phyloP scores from a whole-genome alignment of 2,113 vertebrate genomes.

The Misgurnus mizolepis region DNA sequence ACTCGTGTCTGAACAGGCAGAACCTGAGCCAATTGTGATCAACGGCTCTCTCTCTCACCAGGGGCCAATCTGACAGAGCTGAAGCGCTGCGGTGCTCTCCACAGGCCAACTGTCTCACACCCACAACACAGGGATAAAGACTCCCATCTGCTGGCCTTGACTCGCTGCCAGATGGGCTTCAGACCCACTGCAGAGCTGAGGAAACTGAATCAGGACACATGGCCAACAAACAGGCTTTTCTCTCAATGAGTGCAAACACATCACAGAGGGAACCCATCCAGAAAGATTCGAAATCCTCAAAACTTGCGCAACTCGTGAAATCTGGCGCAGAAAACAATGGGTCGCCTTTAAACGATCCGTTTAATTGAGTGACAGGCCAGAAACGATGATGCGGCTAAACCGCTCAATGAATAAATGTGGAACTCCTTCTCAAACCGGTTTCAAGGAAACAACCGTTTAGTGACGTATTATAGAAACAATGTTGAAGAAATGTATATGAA shows the following conservation, averaged over 20 bases:
- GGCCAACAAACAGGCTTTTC: background rate
- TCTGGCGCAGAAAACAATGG: slow-evolving; percentile 25
- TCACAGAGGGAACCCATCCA: background rate
- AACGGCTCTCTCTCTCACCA: slow-evolving; percentile 51
- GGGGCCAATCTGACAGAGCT: slow-evolving; percentile 46
- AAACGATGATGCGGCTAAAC: background rate
- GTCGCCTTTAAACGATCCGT: background rate
- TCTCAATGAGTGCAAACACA: background rate
- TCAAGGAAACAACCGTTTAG: background rate
- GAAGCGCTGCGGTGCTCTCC: slow-evolving; percentile 36
- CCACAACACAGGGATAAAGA: slow-evolving; percentile 60
- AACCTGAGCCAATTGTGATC: slow-evolving; percentile 45
- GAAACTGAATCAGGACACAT: slow-evolving; percentile 28
- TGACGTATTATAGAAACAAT: background rate
- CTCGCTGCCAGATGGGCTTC: slow-evolving; percentile 62
- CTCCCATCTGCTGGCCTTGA: slow-evolving; percentile 74
- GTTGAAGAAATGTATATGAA: too few relatives aligned
- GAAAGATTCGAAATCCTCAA: background rate
- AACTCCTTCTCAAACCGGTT: background rate
- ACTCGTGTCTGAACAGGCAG: slow-evolving; percentile 75
- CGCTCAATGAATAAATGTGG: background rate
- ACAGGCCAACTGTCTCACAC: slow-evolving; percentile 47
- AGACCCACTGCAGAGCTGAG: slow-evolving; percentile 44
- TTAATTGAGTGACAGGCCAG: background rate
- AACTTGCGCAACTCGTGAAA: slow-evolving; percentile 4